Conservation (phyloP, 2,113 vertebrate species). For the Myotis davidii region DNA sequence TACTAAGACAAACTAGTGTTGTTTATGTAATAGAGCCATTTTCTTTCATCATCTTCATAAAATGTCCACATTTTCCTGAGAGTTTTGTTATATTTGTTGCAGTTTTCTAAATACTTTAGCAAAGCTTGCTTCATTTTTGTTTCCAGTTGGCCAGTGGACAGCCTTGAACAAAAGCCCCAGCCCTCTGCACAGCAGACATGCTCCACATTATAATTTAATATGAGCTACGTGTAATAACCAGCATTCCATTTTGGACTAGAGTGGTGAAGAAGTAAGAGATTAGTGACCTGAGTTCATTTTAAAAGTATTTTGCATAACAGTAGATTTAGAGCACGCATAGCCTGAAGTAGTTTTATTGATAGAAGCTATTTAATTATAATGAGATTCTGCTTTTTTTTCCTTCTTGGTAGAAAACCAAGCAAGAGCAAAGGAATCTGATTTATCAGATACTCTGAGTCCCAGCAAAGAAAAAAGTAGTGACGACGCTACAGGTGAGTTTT, state of each 20-base stretch:
- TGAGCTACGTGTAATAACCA: conserved; percentile 75
- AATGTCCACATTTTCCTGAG: conserved; percentile 77
- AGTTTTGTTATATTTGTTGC: conserved; percentile 75
- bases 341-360: conserved; percentile 12
- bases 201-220: conserved; percentile 69
- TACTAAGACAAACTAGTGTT: conserved; percentile 36
- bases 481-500: conserved; percentile 93
- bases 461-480: conserved; percentile 99
- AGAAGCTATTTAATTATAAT: conserved; percentile 58
- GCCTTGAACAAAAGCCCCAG: conserved; percentile 81
- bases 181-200: conserved; percentile 80
- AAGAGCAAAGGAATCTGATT: conserved; percentile 95
- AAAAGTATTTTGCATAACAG: conserved; percentile 34
- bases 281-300: conserved; percentile 48
- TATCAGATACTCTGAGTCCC: conserved; percentile 98
- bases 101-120: conserved; percentile 78
- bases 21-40: conserved; percentile 70
- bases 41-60: conserved; percentile 74
- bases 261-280: conserved; percentile 70
- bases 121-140: conserved; percentile 79
- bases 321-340: conserved; percentile 37
- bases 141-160: conserved; percentile 82
- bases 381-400: conserved; percentile 72
- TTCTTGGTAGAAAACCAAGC: conserved; percentile 91
- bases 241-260: conserved; percentile 80